Evolutionary conservation across 1,140 invertebrate species (phyloP), one percentile per base, ranked within the genome.

Genomic region (Drosophila eugracilis): DNA sequence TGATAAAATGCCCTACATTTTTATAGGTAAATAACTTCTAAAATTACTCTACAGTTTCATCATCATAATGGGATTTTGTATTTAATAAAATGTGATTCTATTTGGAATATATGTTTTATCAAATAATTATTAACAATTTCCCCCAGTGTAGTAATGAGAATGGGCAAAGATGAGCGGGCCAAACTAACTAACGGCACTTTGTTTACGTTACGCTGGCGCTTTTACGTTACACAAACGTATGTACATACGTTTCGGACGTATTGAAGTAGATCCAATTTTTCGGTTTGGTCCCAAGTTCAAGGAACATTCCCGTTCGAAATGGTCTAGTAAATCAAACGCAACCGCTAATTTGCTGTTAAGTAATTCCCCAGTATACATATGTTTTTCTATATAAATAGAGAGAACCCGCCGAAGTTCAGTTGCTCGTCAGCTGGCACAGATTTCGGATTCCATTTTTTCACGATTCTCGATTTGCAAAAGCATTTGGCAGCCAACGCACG

Each of bases 401-500:
- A 39, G n/a, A n/a, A n/a, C n/a, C 50, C 24, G 22, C 26, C 39
- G n/a, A 57, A 55, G 24, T 71, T 42, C 22, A 22, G 15, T 42
- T 17, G 37, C 26, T 47, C 37, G 62, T 54, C 48, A 44, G 62
- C 57, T 53, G 44, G 48, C 69, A 74, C 57, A 36, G 70, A 73
- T 54, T 73, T 73, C 32, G 63, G 55, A 69, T 69, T 83, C 55
- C 55, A 76, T 76, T 80, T 73, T 58, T 75, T 59, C 34, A 21
- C 17, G 26, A 36, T 42, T 77, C 55, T 21, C 17, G 26, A 36
- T 42, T 77, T 50, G 44, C 39, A 59, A 50, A 60, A 37, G 77
- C 45, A 70, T 63, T 75, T 63, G 79, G 75, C 78, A 60, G 50
- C 70, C 75, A 59, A 78, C 66, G 72, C 59, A 79, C 79, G 44